Percentiles rank a stretch among this genome's conserved stretches.
Conservation (phyloP, 2,113 vertebrate genomes). For the Perca schrenkii region DNA sequence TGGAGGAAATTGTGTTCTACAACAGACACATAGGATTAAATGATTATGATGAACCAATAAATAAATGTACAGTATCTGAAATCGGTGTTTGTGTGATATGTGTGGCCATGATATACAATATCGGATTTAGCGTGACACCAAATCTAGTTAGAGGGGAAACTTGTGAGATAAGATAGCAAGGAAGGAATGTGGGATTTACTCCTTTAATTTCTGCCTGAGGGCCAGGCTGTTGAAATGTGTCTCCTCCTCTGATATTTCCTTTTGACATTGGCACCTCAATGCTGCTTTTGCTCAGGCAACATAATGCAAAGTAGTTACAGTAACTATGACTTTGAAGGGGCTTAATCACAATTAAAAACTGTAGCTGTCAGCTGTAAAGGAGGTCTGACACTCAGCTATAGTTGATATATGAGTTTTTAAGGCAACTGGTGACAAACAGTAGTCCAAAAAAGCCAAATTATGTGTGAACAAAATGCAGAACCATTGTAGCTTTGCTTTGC, state of each 20-base stretch:
- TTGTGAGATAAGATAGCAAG: slow-evolving; percentile 26
- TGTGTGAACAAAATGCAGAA: background rate
- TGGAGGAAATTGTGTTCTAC: background rate
- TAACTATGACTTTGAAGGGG: background rate
- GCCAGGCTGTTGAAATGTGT: slow-evolving; percentile 9
- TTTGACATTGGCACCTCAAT: slow-evolving; percentile 1
- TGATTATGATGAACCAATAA: slow-evolving; percentile 16
- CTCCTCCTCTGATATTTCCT: slow-evolving; percentile 10
- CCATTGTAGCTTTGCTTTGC: background rate
- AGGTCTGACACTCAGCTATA: background rate
- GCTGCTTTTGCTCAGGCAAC: background rate
- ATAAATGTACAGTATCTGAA: background rate
- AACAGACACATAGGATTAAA: slow-evolving; percentile 24
- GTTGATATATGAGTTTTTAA: background rate
- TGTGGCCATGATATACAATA: slow-evolving; percentile 17
- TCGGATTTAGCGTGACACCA: slow-evolving; percentile 36
- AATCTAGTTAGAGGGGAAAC: slow-evolving; percentile 28
- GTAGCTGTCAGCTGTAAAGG: slow-evolving; percentile 7
- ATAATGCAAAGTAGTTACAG: slow-evolving; percentile 1
- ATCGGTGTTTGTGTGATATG: slow-evolving; percentile 17
- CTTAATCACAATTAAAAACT: background rate
- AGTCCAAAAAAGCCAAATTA: background rate
- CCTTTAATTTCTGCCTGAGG: slow-evolving; percentile 36
- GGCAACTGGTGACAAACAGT: background rate
- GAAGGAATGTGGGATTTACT: slow-evolving; percentile 42